Conservation (phyloP, 1,140 invertebrate genomes). For the Saccostrea cuccullata region DNA sequence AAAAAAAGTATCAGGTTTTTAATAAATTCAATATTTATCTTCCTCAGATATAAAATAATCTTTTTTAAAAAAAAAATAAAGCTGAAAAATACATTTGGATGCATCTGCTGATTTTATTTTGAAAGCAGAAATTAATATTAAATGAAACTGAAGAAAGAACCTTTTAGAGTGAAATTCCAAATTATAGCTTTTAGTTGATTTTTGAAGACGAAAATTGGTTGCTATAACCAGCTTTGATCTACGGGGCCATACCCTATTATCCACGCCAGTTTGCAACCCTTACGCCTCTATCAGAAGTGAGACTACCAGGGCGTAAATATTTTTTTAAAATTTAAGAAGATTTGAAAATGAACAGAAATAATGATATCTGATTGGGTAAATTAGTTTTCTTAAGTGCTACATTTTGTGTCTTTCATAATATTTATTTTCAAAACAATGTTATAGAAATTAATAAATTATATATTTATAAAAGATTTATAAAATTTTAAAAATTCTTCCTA, state of each 20-base stretch:
- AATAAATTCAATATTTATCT: too few relatives aligned
- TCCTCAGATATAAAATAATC: background rate
- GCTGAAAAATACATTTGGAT: background rate
- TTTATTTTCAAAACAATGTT: too few relatives aligned
- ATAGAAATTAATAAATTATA: too few relatives aligned
- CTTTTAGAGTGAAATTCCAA: conserved; percentile 1
- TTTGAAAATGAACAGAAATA: background rate
- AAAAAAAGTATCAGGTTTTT: background rate
- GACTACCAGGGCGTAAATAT: conserved; percentile 4
- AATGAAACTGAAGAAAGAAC: background rate
- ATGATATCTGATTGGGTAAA: background rate
- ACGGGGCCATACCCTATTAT: background rate
- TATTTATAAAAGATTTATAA: too few relatives aligned
- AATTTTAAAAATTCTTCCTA: too few relatives aligned
- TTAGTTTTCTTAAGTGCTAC: background rate
- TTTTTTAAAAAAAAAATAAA: background rate
- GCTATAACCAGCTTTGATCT: background rate
- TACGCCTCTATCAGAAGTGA: background rate
- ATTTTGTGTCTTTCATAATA: too few relatives aligned
- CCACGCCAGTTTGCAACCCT: background rate
- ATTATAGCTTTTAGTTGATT: background rate
- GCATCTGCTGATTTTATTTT: background rate
- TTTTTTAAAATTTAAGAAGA: background rate
- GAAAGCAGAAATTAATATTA: background rate
- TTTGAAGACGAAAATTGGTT: conserved; percentile 24